These are phyloP conservation scores for Volucella bombylans DNA, from an alignment of 2,888 invertebrate species.

Conservation along the genomic window DNA sequence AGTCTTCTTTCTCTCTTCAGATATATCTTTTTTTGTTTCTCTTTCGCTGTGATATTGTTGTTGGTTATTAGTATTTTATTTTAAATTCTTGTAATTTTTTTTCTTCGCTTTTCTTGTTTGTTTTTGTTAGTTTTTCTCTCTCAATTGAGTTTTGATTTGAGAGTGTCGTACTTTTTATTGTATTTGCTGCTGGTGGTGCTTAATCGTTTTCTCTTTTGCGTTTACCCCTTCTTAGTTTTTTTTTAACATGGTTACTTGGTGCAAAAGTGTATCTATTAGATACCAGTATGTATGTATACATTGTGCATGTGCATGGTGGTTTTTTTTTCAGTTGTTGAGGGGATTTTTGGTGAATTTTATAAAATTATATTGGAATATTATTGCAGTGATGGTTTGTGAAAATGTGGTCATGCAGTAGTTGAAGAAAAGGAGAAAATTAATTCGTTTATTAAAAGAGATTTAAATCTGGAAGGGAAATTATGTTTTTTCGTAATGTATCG, in stretches of 20 bases:
- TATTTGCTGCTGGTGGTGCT: conserved; percentile 65
- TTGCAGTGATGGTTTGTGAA: conserved; percentile 65
- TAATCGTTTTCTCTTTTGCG: conserved; percentile 70
- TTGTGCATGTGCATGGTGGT: conserved; percentile 40
- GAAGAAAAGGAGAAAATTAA: conserved; percentile 69
- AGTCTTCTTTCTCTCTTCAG: conserved; percentile 71
- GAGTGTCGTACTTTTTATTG: conserved; percentile 74
- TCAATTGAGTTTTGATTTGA: conserved; percentile 73
- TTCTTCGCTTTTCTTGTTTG: conserved; percentile 10
- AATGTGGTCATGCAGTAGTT: conserved; percentile 63
- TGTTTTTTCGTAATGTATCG: conserved; percentile 75
- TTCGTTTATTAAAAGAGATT: conserved; percentile 72
- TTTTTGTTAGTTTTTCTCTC: conserved; percentile 36
- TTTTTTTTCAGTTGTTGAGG: conserved; percentile 14
- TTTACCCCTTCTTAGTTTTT: conserved; percentile 66
- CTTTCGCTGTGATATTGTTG: conserved; percentile 33
- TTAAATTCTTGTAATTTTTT: neutral
- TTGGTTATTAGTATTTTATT: conserved; percentile 10
- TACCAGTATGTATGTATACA: conserved; percentile 32
- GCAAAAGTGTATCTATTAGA: conserved; percentile 63
- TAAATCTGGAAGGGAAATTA: conserved; percentile 78
- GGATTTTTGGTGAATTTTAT: conserved; percentile 53
- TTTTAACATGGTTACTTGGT: conserved; percentile 58
- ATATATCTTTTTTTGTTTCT: conserved; percentile 53
- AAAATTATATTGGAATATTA: conserved; percentile 67